These are phyloP conservation scores for Sylvia atricapilla DNA, from an alignment of 2,113 vertebrate genomes.

Conservation along the genomic window DNA sequence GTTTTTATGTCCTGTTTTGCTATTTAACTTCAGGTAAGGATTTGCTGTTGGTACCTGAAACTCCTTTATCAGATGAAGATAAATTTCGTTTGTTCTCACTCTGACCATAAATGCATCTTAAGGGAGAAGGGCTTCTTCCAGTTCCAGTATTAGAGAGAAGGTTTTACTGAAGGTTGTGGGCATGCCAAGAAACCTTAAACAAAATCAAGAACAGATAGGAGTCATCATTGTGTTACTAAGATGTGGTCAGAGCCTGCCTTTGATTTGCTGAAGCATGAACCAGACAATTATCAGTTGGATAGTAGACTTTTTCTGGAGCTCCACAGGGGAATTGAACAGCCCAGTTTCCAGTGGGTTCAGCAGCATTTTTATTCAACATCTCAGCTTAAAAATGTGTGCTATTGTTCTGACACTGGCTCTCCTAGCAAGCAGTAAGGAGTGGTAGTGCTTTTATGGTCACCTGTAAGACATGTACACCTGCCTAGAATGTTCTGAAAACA, in stretches of 20 bases:
- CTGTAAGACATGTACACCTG: not conserved
- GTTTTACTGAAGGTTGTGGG: not conserved
- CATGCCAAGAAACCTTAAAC: not conserved
- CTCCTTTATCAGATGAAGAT: not conserved
- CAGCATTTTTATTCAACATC: not conserved
- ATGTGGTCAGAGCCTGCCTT: not conserved
- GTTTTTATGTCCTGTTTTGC: not conserved
- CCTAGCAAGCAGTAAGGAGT: not conserved
- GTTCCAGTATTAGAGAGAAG: not conserved
- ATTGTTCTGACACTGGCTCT: not conserved
- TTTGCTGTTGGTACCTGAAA: not conserved
- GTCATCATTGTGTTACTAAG: not conserved
- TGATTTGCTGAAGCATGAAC: not conserved
- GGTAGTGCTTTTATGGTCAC: not conserved
- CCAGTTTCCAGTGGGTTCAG: not conserved
- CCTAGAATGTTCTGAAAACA: not conserved
- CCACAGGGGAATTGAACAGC: not conserved
- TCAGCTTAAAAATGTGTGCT: not conserved
- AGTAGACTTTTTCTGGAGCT: not conserved
- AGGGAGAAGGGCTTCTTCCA: not conserved
- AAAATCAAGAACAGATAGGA: not conserved
- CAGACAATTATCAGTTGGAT: not conserved
- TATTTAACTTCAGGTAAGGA: not conserved
- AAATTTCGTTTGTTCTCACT: not conserved
- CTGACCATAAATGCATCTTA: not conserved